Evolutionary conservation across 2,797 vertebrate genomes (phyloP).

Genomic region (Atherinosoma microstoma): DNA sequence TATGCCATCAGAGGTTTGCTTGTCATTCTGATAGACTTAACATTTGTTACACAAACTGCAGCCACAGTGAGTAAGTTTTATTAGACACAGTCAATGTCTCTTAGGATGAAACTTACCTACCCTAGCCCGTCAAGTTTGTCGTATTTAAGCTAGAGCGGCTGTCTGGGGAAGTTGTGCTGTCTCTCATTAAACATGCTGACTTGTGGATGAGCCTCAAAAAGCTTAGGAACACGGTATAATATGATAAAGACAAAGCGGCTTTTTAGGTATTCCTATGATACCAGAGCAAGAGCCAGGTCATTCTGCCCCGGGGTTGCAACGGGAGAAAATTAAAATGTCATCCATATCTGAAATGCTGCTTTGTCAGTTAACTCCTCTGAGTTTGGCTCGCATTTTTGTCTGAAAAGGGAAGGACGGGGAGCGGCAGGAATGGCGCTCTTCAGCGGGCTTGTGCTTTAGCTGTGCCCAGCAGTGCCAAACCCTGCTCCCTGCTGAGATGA

Average conservation of each 20-base stretch:
- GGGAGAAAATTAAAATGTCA: constrained; percentile 26
- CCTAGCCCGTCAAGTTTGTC: constrained; percentile 41
- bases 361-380: constrained; percentile 26
- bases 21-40: constrained; percentile 57
- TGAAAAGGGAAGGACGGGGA: constrained; percentile 46
- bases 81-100: constrained; percentile 37
- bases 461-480: constrained; percentile 71
- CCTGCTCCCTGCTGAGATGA: constrained; percentile 72
- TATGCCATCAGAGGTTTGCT: constrained; percentile 57
- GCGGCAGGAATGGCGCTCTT: constrained; percentile 36
- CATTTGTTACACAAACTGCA: constrained; percentile 52
- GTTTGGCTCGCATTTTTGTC: constrained; percentile 26
- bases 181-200: constrained; percentile 28
- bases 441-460: constrained; percentile 48
- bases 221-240: background rate
- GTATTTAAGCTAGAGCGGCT: constrained; percentile 35
- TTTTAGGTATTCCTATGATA: constrained; percentile 2
- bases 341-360: constrained; percentile 29
- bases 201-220: background rate
- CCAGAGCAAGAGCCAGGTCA: constrained; percentile 34
- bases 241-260: constrained; percentile 15
- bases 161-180: constrained; percentile 28
- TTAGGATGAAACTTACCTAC: constrained; percentile 35
- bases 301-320: background rate
- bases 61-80: constrained; percentile 38